These are phyloP conservation scores for Drosophila sechellia DNA, from an alignment of 1,140 invertebrate species.

Conservation along the genomic window DNA sequence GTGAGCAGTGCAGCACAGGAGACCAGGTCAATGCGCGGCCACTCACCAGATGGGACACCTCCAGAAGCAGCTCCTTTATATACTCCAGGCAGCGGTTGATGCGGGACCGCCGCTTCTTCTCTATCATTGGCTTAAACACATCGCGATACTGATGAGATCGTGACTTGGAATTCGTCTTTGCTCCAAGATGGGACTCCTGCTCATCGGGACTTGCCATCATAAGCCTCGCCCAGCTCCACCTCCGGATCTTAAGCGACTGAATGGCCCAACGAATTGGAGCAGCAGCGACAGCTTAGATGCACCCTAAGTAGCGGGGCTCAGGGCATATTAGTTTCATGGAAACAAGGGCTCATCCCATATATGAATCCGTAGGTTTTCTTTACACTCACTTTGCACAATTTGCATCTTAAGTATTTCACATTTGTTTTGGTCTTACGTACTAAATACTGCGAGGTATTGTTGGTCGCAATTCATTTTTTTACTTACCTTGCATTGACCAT, in stretches of 20 bases:
- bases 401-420: too few relatives aligned
- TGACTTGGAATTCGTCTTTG: slow-evolving; percentile 71
- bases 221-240: not conserved
- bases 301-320: not conserved
- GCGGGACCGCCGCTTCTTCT: slow-evolving; percentile 92
- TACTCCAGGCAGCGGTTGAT: slow-evolving; percentile 94
- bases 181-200: not conserved
- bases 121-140: slow-evolving; percentile 91
- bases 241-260: slow-evolving; percentile 11
- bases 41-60: slow-evolving; percentile 87
- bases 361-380: too few relatives aligned
- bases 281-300: not conserved
- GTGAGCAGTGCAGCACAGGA: too few relatives aligned
- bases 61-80: slow-evolving; percentile 92
- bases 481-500: not conserved
- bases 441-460: not conserved
- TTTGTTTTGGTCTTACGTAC: too few relatives aligned
- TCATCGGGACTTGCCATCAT: not conserved
- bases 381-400: too few relatives aligned
- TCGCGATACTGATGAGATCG: slow-evolving; percentile 86
- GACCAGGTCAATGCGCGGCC: not conserved
- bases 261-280: not conserved
- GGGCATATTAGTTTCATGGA: not conserved
- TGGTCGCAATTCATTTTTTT: not conserved
- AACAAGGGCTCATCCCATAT: not conserved